These are phyloP conservation scores for Hippocampus kuda DNA, from an alignment of 2,797 vertebrate species.

Conservation along the genomic window DNA sequence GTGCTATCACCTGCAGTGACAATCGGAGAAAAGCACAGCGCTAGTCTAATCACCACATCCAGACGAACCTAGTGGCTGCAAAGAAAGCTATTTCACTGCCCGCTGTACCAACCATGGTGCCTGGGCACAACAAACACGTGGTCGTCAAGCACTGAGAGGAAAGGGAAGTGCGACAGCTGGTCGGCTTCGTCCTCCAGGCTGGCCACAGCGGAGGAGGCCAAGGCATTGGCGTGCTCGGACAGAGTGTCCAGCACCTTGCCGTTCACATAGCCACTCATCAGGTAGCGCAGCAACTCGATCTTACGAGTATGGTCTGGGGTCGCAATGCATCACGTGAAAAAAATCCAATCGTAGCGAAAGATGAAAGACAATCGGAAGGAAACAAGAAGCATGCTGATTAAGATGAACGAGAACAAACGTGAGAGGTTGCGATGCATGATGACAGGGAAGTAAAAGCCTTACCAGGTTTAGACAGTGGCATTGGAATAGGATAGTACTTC, in stretches of 20 bases:
- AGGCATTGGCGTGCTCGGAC: constrained; percentile 82
- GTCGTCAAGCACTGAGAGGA: constrained; percentile 74
- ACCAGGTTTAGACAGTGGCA: constrained; percentile 98
- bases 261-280: constrained; percentile 84
- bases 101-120: constrained; percentile 83
- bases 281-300: constrained; percentile 84
- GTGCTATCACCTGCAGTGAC: constrained; percentile 19
- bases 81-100: constrained; percentile 12
- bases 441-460: constrained; percentile 24
- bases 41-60: constrained; percentile 37
- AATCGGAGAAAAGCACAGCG: constrained; percentile 25
- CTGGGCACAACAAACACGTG: constrained; percentile 75
- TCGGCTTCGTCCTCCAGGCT: constrained; percentile 81
- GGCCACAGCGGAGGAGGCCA: constrained; percentile 80
- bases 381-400: constrained; percentile 45
- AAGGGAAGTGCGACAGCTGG: constrained; percentile 80
- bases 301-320: constrained; percentile 84
- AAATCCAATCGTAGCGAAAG: constrained; percentile 49
- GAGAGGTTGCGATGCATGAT: neutral
- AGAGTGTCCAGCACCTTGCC: constrained; percentile 78
- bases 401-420: constrained; percentile 8
- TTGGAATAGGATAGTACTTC: constrained; percentile 91
- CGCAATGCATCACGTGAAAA: constrained; percentile 24
- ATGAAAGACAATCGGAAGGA: constrained; percentile 49
- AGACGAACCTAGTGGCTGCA: constrained; percentile 21